Evolutionary conservation across 1,140 invertebrate genomes (phyloP).

Genomic region (Drosophila tropicalis): DNA sequence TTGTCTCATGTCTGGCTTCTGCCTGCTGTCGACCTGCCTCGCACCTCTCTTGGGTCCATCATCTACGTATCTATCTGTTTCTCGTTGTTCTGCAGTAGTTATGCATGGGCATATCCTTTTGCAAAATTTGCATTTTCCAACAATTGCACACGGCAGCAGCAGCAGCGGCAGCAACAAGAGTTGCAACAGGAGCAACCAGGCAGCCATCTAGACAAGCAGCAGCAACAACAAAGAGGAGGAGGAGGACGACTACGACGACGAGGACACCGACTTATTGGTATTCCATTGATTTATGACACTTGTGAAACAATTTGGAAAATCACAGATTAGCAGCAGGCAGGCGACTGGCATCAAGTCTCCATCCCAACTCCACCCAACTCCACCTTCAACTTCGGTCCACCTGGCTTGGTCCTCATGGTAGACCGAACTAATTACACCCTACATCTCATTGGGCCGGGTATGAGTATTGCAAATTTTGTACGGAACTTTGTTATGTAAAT

Average conservation of each 20-base stretch:
- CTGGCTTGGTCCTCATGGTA: background rate
- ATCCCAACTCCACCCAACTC: background rate
- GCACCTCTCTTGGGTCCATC: conserved; percentile 1
- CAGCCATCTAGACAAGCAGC: conserved; percentile 1
- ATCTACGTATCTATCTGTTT: background rate
- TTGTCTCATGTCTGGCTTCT: conserved; percentile 67
- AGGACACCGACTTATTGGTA: conserved; percentile 79
- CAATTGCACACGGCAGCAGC: conserved; percentile 65
- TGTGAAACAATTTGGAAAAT: conserved; percentile 83
- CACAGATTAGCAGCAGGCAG: conserved; percentile 74
- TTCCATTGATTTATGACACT: conserved; percentile 83
- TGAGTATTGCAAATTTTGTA: conserved; percentile 5
- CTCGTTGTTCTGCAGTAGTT: conserved; percentile 45
- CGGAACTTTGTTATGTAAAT: conserved; percentile 65
- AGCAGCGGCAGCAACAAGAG: conserved; percentile 21
- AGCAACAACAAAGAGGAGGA: no score
- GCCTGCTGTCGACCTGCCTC: conserved; percentile 41
- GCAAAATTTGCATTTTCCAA: conserved; percentile 79
- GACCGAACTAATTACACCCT: conserved; percentile 69
- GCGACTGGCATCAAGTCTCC: background rate
- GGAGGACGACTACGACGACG: conserved; percentile 2
- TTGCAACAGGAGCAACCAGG: conserved; percentile 20
- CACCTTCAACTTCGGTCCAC: background rate
- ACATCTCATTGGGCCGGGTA: conserved; percentile 46
- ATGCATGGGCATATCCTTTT: conserved; percentile 79